Evolutionary conservation across 2,797 vertebrate genomes (phyloP), one percentile per base, ranked within the genome.

Genomic region (Crypturellus tataupa): DNA sequence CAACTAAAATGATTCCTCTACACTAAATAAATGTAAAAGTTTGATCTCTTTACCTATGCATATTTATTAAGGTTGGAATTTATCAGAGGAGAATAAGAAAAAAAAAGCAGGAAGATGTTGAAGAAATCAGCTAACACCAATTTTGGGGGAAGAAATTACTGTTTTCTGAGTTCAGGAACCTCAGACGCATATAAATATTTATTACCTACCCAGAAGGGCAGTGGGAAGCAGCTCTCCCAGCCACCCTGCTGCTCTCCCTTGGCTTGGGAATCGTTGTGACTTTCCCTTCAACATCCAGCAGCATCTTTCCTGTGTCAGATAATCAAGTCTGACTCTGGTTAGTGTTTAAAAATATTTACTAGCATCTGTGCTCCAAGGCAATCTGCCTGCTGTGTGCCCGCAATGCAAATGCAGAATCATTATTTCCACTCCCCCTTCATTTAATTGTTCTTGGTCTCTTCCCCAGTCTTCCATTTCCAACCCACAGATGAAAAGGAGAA

Each of bases 191-290:
- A 53, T 49, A 27, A 29, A 35, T 3, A 20, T 18, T 46, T 31
- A 16, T 39, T 29, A 6, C 13, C 13, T 2, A 9, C 4, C 6
- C 25, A 62, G 39, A 49, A n/a, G 6, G 23, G 16, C 51, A 31
- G 14, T 0, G 0, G 58, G 53, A 67, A 64, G 27, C 40, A 6
- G 27, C 3, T 4, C 2, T 16, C 27, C 33, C 49, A 10, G 18
- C 14, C 42, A 31, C 47, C 60, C 27, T 24, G 40, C 51, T 59
- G 69, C 64, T 58, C 29, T 13, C 40, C 39, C 9, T 0, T 12
- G 29, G 42, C 47, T 67, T 35, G 10, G 42, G 46, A 53, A 53
- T 58, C 53, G 15, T 37, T 17, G 20, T 6, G 67, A n/a, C 72
- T 93, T 76, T 46, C 29, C 51, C 71, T 11, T 63, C 39, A 51